A percentile compares a stretch with the other conserved stretches of the same genome.
phyloP scores from a whole-genome alignment of 2,797 vertebrate species.

The Oryzias dopingdopingensis region DNA sequence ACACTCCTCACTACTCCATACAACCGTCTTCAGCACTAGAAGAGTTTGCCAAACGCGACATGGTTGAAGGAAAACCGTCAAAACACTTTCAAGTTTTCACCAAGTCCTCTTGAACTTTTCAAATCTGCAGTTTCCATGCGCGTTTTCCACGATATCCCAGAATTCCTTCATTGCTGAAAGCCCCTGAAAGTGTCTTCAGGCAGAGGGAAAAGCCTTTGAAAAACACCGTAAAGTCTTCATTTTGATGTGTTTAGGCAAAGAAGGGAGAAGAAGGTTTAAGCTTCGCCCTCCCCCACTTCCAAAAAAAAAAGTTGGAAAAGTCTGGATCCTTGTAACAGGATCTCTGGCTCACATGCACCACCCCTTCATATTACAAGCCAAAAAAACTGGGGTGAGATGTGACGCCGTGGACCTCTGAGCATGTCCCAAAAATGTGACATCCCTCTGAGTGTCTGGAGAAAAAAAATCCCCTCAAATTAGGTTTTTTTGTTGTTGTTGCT shows the following conservation, averaged over 20 bases:
- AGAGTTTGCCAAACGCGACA: conserved; percentile 36
- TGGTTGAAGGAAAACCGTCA: conserved; percentile 21
- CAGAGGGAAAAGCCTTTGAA: not conserved
- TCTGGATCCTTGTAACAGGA: conserved; percentile 80
- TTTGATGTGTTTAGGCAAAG: conserved; percentile 19
- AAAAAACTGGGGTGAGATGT: conserved; percentile 44
- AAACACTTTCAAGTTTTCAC: conserved; percentile 37
- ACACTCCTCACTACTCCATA: conserved; percentile 1
- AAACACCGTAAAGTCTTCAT: conserved; percentile 8
- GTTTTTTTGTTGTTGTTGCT: conserved; percentile 5
- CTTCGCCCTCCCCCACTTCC: conserved; percentile 65
- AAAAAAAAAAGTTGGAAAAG: conserved; percentile 69
- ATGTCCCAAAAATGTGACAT: conserved; percentile 9
- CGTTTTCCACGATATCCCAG: conserved; percentile 24
- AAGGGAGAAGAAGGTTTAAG: conserved; percentile 41
- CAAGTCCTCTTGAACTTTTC: conserved; percentile 56
- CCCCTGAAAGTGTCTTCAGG: not conserved
- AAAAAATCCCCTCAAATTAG: not conserved
- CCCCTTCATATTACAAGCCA: conserved; percentile 56
- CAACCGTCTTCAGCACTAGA: not conserved
- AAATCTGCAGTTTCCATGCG: conserved; percentile 34
- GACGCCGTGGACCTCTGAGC: conserved; percentile 7
- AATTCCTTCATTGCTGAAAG: conserved; percentile 42
- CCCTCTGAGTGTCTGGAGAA: conserved; percentile 18
- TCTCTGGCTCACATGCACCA: conserved; percentile 67